Conservation (phyloP, 2,113 vertebrate species). For the Pachypanchax playfairii region DNA sequence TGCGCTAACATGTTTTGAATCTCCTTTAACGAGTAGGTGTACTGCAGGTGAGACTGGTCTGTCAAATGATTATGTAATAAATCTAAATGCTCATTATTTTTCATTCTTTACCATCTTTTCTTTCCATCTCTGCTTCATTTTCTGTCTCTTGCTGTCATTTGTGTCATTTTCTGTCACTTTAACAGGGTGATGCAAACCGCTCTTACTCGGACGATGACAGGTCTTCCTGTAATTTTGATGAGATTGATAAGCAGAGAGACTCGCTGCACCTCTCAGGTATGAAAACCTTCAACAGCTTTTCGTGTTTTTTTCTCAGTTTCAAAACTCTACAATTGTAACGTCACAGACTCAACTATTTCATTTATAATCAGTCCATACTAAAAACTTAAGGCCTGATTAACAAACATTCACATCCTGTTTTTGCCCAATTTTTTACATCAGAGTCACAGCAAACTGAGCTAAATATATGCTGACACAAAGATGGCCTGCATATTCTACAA, state of each 20-base stretch:
- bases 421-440: too few relatives aligned
- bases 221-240: slow-evolving; percentile 92
- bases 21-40: not conserved
- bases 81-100: slow-evolving; percentile 36
- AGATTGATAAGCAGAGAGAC: slow-evolving; percentile 89
- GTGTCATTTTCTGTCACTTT: not conserved
- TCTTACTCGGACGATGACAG: slow-evolving; percentile 96
- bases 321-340: not conserved
- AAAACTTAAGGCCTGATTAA: too few relatives aligned
- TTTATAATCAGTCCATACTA: not conserved
- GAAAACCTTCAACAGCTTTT: slow-evolving; percentile 3
- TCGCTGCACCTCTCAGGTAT: slow-evolving; percentile 84
- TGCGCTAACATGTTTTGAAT: not conserved
- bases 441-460: too few relatives aligned
- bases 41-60: not conserved
- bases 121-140: not conserved
- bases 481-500: too few relatives aligned
- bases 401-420: too few relatives aligned
- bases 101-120: not conserved
- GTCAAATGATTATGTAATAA: not conserved
- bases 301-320: not conserved
- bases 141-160: not conserved
- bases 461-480: too few relatives aligned
- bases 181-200: slow-evolving; percentile 94
- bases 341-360: not conserved